Evolutionary conservation across 2,113 vertebrate genomes (phyloP), one percentile per base, ranked within the genome.

Genomic region (Regulus satrapa): DNA sequence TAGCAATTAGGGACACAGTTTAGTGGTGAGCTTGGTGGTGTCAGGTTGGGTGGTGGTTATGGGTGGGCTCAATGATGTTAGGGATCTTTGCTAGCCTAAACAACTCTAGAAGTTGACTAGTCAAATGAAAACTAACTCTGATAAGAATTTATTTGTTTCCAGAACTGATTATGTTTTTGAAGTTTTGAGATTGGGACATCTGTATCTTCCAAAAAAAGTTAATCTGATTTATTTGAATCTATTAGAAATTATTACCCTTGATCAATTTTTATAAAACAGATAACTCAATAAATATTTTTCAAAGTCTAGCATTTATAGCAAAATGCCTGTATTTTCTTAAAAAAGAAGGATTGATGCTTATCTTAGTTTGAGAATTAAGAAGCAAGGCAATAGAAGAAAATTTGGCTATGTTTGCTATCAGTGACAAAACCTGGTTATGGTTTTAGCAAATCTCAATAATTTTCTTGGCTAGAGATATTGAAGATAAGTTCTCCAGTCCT

Each of bases 41-140:
- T 26, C 45, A 45, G n/a, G n/a, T n/a, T n/a, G n/a, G n/a, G n/a
- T n/a, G n/a, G n/a, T n/a, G 4, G 3, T 59, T n/a, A 20, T 4
- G 1, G 3, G 10, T 71, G 15, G 40, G 29, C n/a, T 61, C 1
- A 0, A 8, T 25, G 15, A 28, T 19, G 62, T 55, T 61, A 61
- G 12, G 2, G 11, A 4, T 34, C 18, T 61, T 71, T 54, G 29
- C 8, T n/a, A 59, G 15, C 5, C 8, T 40, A 49, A 63, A 31
- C 17, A 11, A 28, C 34, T 36, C 24, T 34, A 6, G 28, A 43
- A 66, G 45, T 94, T 97, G 46, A 88, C n/a, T 94, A 41, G 17
- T 90, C 87, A 86, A 95, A 81, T 86, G 38, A 49, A 95, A 92
- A 32, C 32, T 79, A 91, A 91, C 68, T 73, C 64, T 92, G 88